Evolutionary conservation across 2,797 vertebrate species (phyloP), one percentile per base, ranked within the genome.

Genomic region (Neopelma chrysocephalum): DNA sequence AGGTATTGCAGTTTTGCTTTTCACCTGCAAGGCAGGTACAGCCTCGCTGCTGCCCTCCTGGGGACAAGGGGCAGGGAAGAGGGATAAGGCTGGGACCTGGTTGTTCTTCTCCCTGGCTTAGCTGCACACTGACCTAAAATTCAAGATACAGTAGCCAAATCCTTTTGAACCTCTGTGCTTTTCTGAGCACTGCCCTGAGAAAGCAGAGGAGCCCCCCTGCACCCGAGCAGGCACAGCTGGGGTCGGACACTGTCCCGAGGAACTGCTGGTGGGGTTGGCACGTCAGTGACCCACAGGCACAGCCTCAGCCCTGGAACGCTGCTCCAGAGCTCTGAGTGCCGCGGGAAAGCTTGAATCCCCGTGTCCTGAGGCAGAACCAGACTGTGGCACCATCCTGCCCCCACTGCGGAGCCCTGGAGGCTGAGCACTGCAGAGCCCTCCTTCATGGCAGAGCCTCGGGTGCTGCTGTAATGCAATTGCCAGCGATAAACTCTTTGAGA

Each of bases 1-100:
- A 9, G 53, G 20, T 7, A 4, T 0, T 2, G 9, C 21, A 23
- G 50, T 1, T 21, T 1, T 4, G 8, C 29, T 15, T 36, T 16
- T 4, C 53, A 27, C 22, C 50, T 1, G 2, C 3, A 3, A 7
- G 58, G 57, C 12, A 6, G 69, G 38, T 1, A 3, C 36, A 58
- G 53, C 38, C 42, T 4, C 56, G 5, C 40, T 3, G 27, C 7
- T n/a, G 47, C 69, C 18, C n/a, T 27, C 20, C 54, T 1, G 3
- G 54, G 34, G 23, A 2, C 12, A 15, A 27, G 34, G 57, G 10
- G 22, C 29, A 29, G 51, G 50, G 56, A 7, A 15, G 29, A 16
- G 0, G 14, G 75, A 48, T 9, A 25, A 11, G 36, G 32, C 40
- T 47, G 45, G 9, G 13, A 17, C 31, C 61, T 8, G 36, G 18